Percentiles rank a stretch among this genome's conserved stretches.
Evolutionary conservation across 2,113 vertebrate species (phyloP).

Genomic region (Trematocara nigrifrons): DNA sequence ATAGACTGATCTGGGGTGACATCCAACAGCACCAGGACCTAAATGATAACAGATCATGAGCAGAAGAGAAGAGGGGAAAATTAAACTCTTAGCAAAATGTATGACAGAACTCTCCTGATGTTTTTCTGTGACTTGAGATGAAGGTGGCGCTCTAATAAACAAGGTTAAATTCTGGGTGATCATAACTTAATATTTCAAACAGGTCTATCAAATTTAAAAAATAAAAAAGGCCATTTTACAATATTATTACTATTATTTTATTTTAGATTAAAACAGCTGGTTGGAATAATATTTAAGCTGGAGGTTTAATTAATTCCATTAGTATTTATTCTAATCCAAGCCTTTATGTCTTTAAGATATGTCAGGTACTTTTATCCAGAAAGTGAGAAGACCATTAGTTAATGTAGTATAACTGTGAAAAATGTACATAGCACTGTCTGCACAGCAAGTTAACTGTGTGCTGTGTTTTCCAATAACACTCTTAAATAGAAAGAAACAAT

Average conservation of each 20-base stretch:
- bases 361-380: neutral
- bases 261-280: neutral
- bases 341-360: neutral
- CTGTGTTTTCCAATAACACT: neutral
- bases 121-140: neutral
- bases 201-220: neutral
- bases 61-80: neutral
- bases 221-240: neutral
- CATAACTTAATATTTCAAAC: neutral
- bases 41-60: neutral
- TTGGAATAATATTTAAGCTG: neutral
- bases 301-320: neutral
- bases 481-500: neutral
- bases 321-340: neutral
- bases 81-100: neutral
- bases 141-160: neutral
- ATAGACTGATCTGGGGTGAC: conserved; percentile 92
- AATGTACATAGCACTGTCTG: neutral
- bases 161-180: neutral
- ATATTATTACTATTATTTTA: neutral
- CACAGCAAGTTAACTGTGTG: neutral
- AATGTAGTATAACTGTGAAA: neutral
- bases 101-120: neutral
- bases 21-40: conserved; percentile 91
- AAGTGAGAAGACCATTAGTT: neutral